Evolutionary conservation across 2,888 invertebrate genomes (phyloP).

Genomic region (Tenthredo amoena): DNA sequence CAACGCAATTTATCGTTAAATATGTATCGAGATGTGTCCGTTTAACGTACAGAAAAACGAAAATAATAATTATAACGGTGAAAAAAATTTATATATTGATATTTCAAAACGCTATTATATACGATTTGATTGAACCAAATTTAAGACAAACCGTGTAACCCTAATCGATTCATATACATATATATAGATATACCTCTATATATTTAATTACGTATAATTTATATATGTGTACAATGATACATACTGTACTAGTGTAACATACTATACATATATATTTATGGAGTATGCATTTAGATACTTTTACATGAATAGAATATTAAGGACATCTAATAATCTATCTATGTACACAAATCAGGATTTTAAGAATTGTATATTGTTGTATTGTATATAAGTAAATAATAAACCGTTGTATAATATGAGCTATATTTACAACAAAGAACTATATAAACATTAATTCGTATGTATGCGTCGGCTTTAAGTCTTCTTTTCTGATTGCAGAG

Average conservation of each 20-base stretch:
- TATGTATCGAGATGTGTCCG: neutral
- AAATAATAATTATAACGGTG: neutral
- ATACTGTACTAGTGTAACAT: neutral
- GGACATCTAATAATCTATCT: slow-evolving; percentile 39
- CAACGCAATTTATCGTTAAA: neutral
- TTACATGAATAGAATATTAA: slow-evolving; percentile 47
- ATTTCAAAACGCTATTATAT: slow-evolving; percentile 28
- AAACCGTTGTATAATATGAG: slow-evolving; percentile 50
- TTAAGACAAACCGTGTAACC: slow-evolving; percentile 23
- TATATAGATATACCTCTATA: neutral
- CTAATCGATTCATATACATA: slow-evolving; percentile 26
- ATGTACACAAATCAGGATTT: slow-evolving; percentile 44
- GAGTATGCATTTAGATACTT: slow-evolving; percentile 46
- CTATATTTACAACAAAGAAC: slow-evolving; percentile 47
- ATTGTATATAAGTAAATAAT: slow-evolving; percentile 51
- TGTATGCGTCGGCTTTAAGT: neutral
- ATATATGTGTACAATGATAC: neutral
- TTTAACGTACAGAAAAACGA: neutral
- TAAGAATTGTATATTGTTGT: slow-evolving; percentile 52
- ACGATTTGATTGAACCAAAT: neutral
- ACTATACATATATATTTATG: neutral
- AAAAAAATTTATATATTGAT: slow-evolving; percentile 1
- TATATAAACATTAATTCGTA: neutral
- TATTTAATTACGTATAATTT: neutral
- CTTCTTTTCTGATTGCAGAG: neutral